phyloP scores from a whole-genome alignment of 2,797 vertebrate genomes.

The Eupleurogrammus muticus region DNA sequence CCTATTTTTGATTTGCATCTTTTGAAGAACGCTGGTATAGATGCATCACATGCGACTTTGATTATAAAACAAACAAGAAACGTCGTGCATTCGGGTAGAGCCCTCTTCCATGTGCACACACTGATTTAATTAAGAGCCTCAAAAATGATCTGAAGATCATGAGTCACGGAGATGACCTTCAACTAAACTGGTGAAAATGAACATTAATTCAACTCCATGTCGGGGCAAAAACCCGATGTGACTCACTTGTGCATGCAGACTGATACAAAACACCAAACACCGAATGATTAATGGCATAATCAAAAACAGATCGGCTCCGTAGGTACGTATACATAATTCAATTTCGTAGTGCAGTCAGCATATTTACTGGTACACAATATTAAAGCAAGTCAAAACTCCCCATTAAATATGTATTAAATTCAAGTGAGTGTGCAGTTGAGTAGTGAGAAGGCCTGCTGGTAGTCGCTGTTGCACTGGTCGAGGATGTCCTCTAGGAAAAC shows the following conservation, averaged over 20 bases:
- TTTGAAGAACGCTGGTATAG: constrained; percentile 9
- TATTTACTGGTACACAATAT: not conserved
- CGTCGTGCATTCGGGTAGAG: constrained; percentile 34
- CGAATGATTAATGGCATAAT: constrained; percentile 46
- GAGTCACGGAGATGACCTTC: constrained; percentile 64
- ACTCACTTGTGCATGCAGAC: constrained; percentile 63
- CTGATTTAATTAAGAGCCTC: constrained; percentile 61
- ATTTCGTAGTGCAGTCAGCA: not conserved
- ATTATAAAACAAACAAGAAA: constrained; percentile 58
- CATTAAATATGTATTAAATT: not conserved
- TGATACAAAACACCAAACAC: constrained; percentile 50
- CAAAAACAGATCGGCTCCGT: constrained; percentile 40
- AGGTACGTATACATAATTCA: constrained; percentile 17
- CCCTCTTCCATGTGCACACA: constrained; percentile 50
- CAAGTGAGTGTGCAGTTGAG: constrained; percentile 35
- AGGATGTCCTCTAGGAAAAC: constrained; percentile 76
- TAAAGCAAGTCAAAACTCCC: not conserved
- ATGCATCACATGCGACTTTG: constrained; percentile 41
- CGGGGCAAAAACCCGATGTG: constrained; percentile 47
- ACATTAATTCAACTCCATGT: constrained; percentile 49
- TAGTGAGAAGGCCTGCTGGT: constrained; percentile 65
- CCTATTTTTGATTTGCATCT: constrained; percentile 1
- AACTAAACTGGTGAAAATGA: constrained; percentile 51
- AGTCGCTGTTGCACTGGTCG: constrained; percentile 70
- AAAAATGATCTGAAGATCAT: constrained; percentile 64